These are phyloP conservation scores for Cnemophilus loriae DNA, from an alignment of 2,113 vertebrate species.

Conservation along the genomic window DNA sequence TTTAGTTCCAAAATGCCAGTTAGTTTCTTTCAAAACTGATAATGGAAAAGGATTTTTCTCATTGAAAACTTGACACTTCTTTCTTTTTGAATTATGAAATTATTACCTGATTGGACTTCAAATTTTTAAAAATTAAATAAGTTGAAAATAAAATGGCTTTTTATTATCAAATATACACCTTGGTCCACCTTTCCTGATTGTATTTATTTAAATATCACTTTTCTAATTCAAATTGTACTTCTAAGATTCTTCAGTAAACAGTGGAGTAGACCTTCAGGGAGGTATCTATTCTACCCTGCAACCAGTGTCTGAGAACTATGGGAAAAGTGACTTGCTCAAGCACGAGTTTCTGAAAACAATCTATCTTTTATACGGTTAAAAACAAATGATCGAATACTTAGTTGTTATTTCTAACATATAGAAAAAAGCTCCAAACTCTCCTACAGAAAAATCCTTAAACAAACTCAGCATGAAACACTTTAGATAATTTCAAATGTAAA, in stretches of 20 bases:
- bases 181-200: background rate
- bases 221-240: background rate
- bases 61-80: background rate
- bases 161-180: background rate
- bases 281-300: background rate
- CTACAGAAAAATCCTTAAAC: background rate
- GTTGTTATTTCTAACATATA: background rate
- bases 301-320: background rate
- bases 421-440: background rate
- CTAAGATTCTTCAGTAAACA: background rate
- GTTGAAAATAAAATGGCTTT: background rate
- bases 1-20: background rate
- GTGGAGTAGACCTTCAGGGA: background rate
- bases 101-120: background rate
- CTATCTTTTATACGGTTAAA: background rate
- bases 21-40: background rate
- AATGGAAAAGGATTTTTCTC: background rate
- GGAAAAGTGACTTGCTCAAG: background rate
- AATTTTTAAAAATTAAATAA: background rate
- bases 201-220: background rate
- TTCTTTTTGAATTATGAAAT: background rate
- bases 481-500: background rate
- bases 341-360: background rate
- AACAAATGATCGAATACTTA: background rate
- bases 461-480: background rate